phyloP scores from a whole-genome alignment of 2,888 invertebrate species.

The Nasonia oneida region DNA sequence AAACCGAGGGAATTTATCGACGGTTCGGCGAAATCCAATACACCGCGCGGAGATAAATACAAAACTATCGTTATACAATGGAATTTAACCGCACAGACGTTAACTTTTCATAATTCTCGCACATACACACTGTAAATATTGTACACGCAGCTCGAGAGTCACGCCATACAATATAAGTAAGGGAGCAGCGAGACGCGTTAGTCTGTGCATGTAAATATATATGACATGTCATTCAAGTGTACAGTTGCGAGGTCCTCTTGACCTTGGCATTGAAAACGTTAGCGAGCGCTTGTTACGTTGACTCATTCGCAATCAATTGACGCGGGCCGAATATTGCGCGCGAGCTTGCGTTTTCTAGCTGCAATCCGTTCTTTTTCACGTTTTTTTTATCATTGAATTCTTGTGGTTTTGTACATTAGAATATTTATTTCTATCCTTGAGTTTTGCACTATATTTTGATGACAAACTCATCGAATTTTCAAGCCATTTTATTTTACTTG shows the following conservation, averaged over 20 bases:
- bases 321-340: not conserved
- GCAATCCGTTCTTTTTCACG: not conserved
- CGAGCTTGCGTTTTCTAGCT: not conserved
- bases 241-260: slow-evolving; percentile 2
- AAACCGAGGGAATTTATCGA: not conserved
- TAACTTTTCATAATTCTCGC: not conserved
- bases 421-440: not conserved
- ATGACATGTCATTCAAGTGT: slow-evolving; percentile 22
- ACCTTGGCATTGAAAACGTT: slow-evolving; percentile 47
- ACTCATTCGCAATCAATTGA: slow-evolving; percentile 22
- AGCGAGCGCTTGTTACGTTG: slow-evolving; percentile 2
- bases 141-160: not conserved
- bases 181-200: not conserved
- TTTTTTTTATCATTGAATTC: not conserved
- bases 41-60: not conserved
- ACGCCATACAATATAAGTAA: not conserved
- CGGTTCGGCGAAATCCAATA: not conserved
- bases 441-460: not conserved
- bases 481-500: not conserved
- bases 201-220: not conserved
- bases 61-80: not conserved
- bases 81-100: not conserved
- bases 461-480: not conserved
- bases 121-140: too few species aligned
- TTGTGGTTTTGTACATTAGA: not conserved